Base-by-base conservation (phyloP, 2,888 invertebrate species). In the Octonoba sinensis region DNA sequence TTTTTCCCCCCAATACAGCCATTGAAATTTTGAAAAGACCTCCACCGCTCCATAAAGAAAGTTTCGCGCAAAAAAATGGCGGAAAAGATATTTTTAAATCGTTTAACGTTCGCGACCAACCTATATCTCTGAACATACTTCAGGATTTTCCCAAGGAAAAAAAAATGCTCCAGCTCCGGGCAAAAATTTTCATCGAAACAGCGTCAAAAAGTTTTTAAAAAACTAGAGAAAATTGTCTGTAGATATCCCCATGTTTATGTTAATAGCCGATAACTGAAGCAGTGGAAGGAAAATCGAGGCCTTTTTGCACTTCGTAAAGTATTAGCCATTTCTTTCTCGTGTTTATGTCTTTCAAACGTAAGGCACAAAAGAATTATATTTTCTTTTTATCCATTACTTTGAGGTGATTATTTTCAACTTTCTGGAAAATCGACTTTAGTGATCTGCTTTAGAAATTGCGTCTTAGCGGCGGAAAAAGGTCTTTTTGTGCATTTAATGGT, bases 221-320 rank as follows among this genome's bases (percentile, higher is more conserved):
- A 73, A 70, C 51, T 62, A 24, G 62, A 76, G 70, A 70, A 76
- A 60, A 24, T 22, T 27, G 51, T 60, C 54, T n/a, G 56, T 56
- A 36, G 76, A 70, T 75, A 75, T 54, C 54, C 20, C 76, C 76
- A 76, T 76, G 62, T 76, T 76, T 76, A 76, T 76, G 76, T 76
- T 76, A 76, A 76, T 76, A 76, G 70, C 76, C 76, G 76, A 76
- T 76, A 76, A 70, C 76, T 76, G 54, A 36, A 51, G 36, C 69
- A 76, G 76, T 76, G 69, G 69, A 76, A 60, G 49, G 76, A 62
- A 76, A 76, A 76, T 76, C 76, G 76, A 60, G 62, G 76, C 70
- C 76, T 76, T 76, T 76, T 70, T 70, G 70, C 62, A 69, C 62
- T 70, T 64, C 56, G 57, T 76, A 76, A 56, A 69, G 62, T 54